Evolutionary conservation across 2,113 vertebrate species (phyloP).

Genomic region (Megatriorchis doriae): DNA sequence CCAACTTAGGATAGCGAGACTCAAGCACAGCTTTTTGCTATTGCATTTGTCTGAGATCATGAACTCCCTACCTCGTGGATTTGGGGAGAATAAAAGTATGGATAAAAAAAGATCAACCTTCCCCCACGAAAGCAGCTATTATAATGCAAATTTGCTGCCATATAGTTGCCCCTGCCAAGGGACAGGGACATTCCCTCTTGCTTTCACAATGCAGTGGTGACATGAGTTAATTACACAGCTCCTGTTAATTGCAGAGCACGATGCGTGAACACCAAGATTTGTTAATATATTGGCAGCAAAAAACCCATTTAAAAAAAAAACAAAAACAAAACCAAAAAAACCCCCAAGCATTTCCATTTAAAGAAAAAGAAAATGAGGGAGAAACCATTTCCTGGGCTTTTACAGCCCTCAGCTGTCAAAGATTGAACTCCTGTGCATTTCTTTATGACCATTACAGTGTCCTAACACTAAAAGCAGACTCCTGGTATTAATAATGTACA

Average conservation of each 20-base stretch:
- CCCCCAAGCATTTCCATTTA: neutral
- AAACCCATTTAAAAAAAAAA: neutral
- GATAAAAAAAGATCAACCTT: neutral
- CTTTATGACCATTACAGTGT: neutral
- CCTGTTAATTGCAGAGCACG: constrained; percentile 49
- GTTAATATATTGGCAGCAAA: neutral
- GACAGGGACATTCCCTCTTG: neutral
- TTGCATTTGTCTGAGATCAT: neutral
- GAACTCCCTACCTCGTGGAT: neutral
- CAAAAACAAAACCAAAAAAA: neutral
- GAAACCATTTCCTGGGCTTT: neutral
- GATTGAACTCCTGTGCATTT: neutral
- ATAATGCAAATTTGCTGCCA: neutral
- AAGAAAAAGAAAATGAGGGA: neutral
- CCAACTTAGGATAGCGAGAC: neutral
- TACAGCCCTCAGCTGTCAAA: neutral
- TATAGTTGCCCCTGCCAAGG: neutral
- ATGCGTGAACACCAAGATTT: constrained; percentile 16
- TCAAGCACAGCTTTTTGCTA: neutral
- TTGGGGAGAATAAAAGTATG: neutral
- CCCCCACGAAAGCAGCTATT: neutral
- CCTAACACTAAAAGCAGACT: neutral
- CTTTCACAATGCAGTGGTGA: neutral
- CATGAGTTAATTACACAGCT: constrained; percentile 36
- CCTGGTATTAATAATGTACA: neutral